Evolutionary conservation across 2,888 invertebrate species (phyloP), one percentile per base, ranked within the genome.

Genomic region (Spicauda simplicius): DNA sequence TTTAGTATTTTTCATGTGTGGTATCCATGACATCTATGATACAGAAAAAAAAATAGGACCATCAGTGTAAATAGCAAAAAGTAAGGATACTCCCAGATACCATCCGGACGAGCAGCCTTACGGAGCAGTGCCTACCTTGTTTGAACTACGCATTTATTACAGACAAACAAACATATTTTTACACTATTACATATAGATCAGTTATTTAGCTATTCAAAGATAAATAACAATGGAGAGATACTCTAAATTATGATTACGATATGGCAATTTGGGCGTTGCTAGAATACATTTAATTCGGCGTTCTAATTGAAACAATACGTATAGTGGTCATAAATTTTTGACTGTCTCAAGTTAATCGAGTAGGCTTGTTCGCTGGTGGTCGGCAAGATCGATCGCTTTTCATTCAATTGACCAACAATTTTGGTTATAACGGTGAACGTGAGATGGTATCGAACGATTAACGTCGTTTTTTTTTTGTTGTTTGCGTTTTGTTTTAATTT

Each of bases 251-350:
- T 5, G 25, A 48, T 48, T 37, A 79, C 79, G 85, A 41, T 53
- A 86, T 81, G 83, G 86, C 83, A 88, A 90, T 90, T 91, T 90
- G 90, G 91, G 90, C 91, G 91, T 87, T 80, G 76, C 85, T 80
- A 78, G 74, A 81, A 82, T 82, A 81, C 80, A 82, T 87, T 88
- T 85, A 88, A 90, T 87, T 86, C 86, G 80, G 75, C 85, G 87
- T 87, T 84, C 80, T 90, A 91, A 91, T 91, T 91, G 90, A 91
- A 91, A 91, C 91, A 91, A 91, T 90, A 85, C 82, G 80, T 82
- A 84, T 81, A 75, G 80, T 68, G 64, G 79, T 76, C 72, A 90
- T 91, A 91, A 91, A 91, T 91, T 86, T 79, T 71, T 72, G 79
- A 70, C 77, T 83, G 85, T 85, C 86, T 74, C 73, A 72, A 79